A percentile compares a stretch with the other conserved stretches of the same genome.
These are phyloP conservation scores for Pomacea maculata DNA, from an alignment of 1,140 invertebrate genomes.

Conservation along the genomic window DNA sequence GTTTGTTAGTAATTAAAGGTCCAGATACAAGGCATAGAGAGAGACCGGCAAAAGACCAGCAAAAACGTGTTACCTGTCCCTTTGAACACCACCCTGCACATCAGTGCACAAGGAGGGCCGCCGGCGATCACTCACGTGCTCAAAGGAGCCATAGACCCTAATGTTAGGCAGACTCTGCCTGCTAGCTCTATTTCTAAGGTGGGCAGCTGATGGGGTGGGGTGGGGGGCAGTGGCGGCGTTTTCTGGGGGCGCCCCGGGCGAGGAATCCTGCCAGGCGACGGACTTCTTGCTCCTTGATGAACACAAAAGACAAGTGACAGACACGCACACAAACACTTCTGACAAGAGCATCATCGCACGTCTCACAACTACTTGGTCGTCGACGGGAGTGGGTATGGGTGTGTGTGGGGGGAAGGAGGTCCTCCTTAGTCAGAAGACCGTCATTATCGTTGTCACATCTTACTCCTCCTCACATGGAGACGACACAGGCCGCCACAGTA, in stretches of 20 bases:
- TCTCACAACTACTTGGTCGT: no score
- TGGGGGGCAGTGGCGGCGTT: not conserved
- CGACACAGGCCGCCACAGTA: no score
- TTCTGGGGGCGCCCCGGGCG: not conserved
- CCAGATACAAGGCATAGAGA: no score
- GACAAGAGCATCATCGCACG: not conserved
- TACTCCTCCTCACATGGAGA: no score
- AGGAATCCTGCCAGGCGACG: not conserved
- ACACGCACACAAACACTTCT: constrained; percentile 7
- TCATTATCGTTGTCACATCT: no score
- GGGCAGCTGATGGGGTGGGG: not conserved
- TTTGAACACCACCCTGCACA: not conserved
- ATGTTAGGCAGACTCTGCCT: not conserved
- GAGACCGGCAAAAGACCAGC: no score
- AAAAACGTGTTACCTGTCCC: not conserved
- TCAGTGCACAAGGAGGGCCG: not conserved
- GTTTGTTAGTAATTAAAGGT: no score
- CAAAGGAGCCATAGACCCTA: no score
- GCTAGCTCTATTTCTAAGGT: not conserved
- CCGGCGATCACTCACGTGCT: not conserved
- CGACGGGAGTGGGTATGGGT: no score
- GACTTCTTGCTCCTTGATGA: not conserved
- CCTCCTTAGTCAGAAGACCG: no score
- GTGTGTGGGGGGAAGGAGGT: no score
- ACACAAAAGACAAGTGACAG: not conserved